phyloP scores from a whole-genome alignment of 2,113 vertebrate genomes.

The Proteles cristata region DNA sequence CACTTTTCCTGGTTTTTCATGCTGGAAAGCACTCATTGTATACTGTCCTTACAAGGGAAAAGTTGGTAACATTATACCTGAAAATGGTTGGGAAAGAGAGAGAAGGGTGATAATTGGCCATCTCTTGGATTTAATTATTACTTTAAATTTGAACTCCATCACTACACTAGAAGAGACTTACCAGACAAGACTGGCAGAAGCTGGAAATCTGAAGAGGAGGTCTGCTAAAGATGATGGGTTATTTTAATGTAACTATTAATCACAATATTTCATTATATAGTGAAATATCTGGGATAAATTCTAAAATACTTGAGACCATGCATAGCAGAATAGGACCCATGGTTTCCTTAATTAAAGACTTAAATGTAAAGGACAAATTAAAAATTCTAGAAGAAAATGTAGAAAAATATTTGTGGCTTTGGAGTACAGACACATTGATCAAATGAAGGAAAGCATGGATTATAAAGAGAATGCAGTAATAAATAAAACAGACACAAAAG shows the following conservation, averaged over 20 bases:
- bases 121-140: neutral
- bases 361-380: neutral
- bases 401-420: neutral
- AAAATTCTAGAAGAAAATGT: neutral
- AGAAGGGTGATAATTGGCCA: neutral
- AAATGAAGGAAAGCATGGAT: neutral
- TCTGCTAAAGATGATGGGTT: neutral
- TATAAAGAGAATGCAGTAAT: neutral
- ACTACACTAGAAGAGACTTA: neutral
- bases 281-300: constrained; percentile 10
- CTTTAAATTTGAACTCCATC: neutral
- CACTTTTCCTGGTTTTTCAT: neutral
- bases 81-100: neutral
- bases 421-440: neutral
- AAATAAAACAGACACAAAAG: neutral
- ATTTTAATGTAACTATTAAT: neutral
- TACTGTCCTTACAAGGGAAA: neutral
- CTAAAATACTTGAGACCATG: neutral
- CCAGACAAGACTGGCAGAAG: neutral
- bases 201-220: neutral
- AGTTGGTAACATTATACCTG: neutral
- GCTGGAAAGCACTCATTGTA: neutral
- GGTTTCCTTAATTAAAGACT: neutral
- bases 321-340: neutral
- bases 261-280: neutral